phyloP scores from a whole-genome alignment of 2,797 vertebrate species.

The Pseudochaenichthys georgianus region DNA sequence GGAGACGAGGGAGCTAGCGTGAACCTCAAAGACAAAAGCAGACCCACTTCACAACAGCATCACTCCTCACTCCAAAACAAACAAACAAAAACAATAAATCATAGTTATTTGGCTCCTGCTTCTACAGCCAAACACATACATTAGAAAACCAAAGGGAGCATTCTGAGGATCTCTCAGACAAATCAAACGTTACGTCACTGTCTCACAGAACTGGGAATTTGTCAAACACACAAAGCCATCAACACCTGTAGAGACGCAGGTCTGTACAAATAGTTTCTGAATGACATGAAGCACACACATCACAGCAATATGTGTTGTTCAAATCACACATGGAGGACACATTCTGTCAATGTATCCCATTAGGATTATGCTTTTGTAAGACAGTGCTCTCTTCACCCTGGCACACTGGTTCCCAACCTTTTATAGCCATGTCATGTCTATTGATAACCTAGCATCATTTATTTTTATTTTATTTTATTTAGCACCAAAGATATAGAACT shows the following conservation, averaged over 20 bases:
- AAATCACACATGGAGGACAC: conserved; percentile 82
- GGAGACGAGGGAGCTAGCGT: conserved; percentile 58
- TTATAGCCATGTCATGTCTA: neutral
- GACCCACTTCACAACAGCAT: conserved; percentile 70
- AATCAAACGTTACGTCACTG: conserved; percentile 49
- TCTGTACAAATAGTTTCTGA: conserved; percentile 68
- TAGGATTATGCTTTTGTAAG: conserved; percentile 84
- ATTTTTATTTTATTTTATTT: neutral
- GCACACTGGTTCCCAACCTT: conserved; percentile 65
- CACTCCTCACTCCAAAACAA: conserved; percentile 54
- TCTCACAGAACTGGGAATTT: conserved; percentile 58
- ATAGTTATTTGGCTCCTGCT: conserved; percentile 46
- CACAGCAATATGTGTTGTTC: conserved; percentile 77
- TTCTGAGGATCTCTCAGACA: conserved; percentile 50
- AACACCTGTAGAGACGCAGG: conserved; percentile 69
- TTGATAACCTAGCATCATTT: neutral
- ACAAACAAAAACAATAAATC: conserved; percentile 27
- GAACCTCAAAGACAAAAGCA: conserved; percentile 78
- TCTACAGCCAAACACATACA: conserved; percentile 67
- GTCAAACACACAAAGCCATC: conserved; percentile 63
- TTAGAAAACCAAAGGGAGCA: conserved; percentile 57
- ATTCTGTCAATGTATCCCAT: conserved; percentile 85
- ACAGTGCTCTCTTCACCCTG: conserved; percentile 86
- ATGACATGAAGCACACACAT: conserved; percentile 79
- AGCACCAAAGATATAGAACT: neutral